These are phyloP conservation scores for Labrus mixtus DNA, from an alignment of 2,113 vertebrate species.

Conservation along the genomic window DNA sequence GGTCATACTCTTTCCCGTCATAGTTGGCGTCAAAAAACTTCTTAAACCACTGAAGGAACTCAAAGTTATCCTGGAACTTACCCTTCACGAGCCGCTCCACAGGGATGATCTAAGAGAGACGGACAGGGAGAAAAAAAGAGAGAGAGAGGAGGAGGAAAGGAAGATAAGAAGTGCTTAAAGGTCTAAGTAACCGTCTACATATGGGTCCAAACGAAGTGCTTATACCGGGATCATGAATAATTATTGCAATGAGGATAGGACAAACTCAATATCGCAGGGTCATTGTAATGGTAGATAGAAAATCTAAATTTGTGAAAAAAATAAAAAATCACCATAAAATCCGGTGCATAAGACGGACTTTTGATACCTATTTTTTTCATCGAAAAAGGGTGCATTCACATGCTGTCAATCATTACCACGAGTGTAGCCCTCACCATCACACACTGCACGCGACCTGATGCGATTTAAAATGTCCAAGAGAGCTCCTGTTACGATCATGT, in stretches of 20 bases:
- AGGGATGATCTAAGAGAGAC: slow-evolving; percentile 88
- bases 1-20: slow-evolving; percentile 97
- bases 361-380: too few relatives aligned
- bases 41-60: slow-evolving; percentile 99
- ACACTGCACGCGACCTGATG: too few relatives aligned
- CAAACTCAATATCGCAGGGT: neutral
- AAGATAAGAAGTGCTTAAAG: neutral
- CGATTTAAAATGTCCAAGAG: too few relatives aligned
- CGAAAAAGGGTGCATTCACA: too few relatives aligned
- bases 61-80: slow-evolving; percentile 98
- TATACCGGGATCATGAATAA: neutral
- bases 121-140: too few relatives aligned
- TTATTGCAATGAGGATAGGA: neutral
- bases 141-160: neutral
- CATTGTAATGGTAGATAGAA: too few relatives aligned
- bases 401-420: neutral
- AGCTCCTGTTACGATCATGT: too few relatives aligned
- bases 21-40: slow-evolving; percentile 98
- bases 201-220: neutral
- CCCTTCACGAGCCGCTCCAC: slow-evolving; percentile 96
- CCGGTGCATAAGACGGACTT: too few relatives aligned
- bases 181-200: neutral
- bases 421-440: neutral
- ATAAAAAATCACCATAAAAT: too few relatives aligned
- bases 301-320: too few relatives aligned